Evolutionary conservation across 2,888 invertebrate genomes (phyloP), one percentile per base, ranked within the genome.

Genomic region (Esperia sulphurella): DNA sequence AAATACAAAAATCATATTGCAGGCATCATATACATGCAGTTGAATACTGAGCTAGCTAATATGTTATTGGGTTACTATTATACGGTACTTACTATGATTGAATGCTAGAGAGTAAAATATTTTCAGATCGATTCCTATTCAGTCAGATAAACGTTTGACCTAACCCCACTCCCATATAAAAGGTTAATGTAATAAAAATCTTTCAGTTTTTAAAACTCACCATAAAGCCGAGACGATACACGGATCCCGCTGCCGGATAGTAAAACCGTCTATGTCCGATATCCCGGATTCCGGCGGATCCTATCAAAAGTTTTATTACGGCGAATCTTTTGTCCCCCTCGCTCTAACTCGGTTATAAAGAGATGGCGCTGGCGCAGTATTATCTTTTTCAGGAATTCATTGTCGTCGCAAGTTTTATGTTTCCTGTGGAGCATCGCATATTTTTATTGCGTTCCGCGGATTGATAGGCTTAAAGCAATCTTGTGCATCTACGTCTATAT

Each of bases 361-460:
- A 79, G 83, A 80, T 70, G 76, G 70, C 74, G 72, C 68, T 66
- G 69, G 66, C 56, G 62, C 65, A 65, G 75, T 71, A 83, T 82
- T 79, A 83, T 85, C 84, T 85, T 86, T 87, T 87, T 83, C 84
- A 83, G 81, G 76, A 85, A 89, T 88, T 87, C 88, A 89, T 86
- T 84, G 88, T 86, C 85, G 83, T 82, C 73, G 73, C 71, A 58
- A 80, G 79, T 86, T 89, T 89, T 88, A 87, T 82, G 82, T 65
- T 68, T 70, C 71, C 75, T 68, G 74, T 69, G 73, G 74, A 78
- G 75, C 74, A 74, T 83, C 73, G 79, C 84, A 89, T 88, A 88
- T 87, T 87, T 88, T 88, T 88, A 88, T 83, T 86, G 80, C 82
- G 68, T 82, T 76, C 76, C 63, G 69, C 68, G 75, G 52, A 52